Evolutionary conservation across 2,888 invertebrate species (phyloP).

Genomic region (Catonia carolina): DNA sequence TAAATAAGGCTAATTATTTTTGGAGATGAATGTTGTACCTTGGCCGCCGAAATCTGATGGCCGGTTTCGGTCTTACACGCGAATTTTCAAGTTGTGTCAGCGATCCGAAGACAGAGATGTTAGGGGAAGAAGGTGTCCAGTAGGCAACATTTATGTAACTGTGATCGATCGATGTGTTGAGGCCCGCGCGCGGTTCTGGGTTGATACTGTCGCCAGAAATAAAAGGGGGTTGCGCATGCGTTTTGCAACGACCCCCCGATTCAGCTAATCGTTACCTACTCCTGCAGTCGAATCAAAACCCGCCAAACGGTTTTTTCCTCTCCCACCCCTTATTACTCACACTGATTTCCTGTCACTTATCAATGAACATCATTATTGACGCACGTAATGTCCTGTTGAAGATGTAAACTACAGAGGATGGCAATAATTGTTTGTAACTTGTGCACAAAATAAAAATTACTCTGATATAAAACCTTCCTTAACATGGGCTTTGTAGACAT

Average conservation of each 20-base stretch:
- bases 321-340: too few relatives aligned
- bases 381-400: not conserved
- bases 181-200: conserved; percentile 2
- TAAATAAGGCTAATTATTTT: too few relatives aligned
- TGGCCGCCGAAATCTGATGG: not conserved
- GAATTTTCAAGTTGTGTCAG: too few relatives aligned
- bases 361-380: not conserved
- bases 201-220: conserved; percentile 6
- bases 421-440: too few relatives aligned
- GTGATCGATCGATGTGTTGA: not conserved
- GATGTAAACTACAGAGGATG: too few relatives aligned
- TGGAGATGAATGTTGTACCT: not conserved
- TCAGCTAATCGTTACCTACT: conserved; percentile 6
- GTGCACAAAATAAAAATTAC: too few relatives aligned
- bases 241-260: not conserved
- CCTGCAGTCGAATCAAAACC: conserved; percentile 10
- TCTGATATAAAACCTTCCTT: too few relatives aligned
- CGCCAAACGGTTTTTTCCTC: not conserved
- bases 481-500: too few relatives aligned
- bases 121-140: not conserved
- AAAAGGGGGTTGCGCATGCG: not conserved
- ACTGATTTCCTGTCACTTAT: not conserved
- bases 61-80: too few relatives aligned
- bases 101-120: not conserved
- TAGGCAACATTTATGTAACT: conserved; percentile 5